Evolutionary conservation across 2,888 invertebrate species (phyloP), one percentile per base, ranked within the genome.

Genomic region (Trachelus stipa): DNA sequence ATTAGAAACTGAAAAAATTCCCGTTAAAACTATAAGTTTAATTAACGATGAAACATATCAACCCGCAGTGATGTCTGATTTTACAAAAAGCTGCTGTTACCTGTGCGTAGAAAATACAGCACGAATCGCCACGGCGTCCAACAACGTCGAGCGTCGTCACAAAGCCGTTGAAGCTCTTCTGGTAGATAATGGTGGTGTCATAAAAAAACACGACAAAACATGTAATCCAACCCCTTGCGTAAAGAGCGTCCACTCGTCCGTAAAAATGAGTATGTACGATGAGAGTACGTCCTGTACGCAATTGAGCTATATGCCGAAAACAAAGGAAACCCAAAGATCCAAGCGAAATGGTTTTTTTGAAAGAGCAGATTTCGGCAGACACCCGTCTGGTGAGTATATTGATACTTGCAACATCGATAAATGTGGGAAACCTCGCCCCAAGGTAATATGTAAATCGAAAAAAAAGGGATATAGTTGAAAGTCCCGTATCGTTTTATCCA

Each of bases 51-150:
- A 56, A 68, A 37, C 35, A 15, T 3, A 35, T 23, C 12, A 12
- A 12, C 1, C 4, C 68, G 3, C 68, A 40, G 30, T 68, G 34
- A 15, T 68, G 11, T 73, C 40, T 11, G 84, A 87, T 79, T 80
- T 84, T 33, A 81, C 79, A 11, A 87, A 87, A 69, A 87, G 76
- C 69, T 87, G 87, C 75, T 87, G 87, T 40, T 87, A 86, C 34
- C 40, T 88, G 12, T 87, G 87, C 76, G 84, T 80, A 0, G 76
- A 83, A 74, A 87, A 84, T 73, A 76, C 85, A 0, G 75, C 82
- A 77, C 82, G 82, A 4, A 83, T 87, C 33, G 73, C 79, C 0
- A 85, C 79, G 9, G 80, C 82, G 0, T 15, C 80, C 1, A 68
- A 11, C 0, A 76, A 71, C 9, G 37, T 75, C 11, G 75, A 77